Base-by-base conservation (phyloP, 2,888 invertebrate genomes). In the Strigamia transsilvanica region DNA sequence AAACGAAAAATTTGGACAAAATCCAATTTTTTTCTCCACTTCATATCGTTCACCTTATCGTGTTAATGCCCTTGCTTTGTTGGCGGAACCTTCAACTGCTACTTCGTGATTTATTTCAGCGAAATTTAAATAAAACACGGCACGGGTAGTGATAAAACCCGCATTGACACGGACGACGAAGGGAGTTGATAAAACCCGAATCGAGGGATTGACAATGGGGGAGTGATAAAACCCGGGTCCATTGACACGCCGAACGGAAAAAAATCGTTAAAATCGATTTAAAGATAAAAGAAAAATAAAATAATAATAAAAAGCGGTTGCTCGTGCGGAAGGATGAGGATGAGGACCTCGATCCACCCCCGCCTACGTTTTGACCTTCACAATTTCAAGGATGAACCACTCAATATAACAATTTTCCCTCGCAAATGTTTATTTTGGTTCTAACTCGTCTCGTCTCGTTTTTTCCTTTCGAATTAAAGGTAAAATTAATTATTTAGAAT, bases 291-390 rank as follows among this genome's bases (percentile, higher is more conserved):
- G 61, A 18, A 61, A 61, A 51, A 51, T 18, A 51, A 51, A 51
- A 38, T 9, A 38, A 38, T 38, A 38, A 38, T 9, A 38, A 38
- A 34, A 38, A 38, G 38, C 6, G 38, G 38, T 1, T 51, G 51
- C 18, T 18, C 61, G 21, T 21, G 61, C 61, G 61, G 61, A 61
- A 61, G 61, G 61, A 61, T 61, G 61, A 61, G 61, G 61, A 61
- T 61, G 61, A 61, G 61, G 61, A 61, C 61, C 21, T 61, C 61
- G 23, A 61, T 61, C 61, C 61, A 61, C 61, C 61, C 61, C 61
- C 61, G 61, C 61, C 61, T 12, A 61, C 51, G 15, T 15, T 61
- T 61, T 61, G 61, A 21, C 61, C 61, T 61, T 61, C 18, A 61
- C 18, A 21, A 2, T 61, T 61, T 61, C 61, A 61, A 61, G 61